Percentiles rank a stretch among this genome's conserved stretches.
phyloP scores from a whole-genome alignment of 2,888 invertebrate species.

The Eudiplozoon nipponicum region DNA sequence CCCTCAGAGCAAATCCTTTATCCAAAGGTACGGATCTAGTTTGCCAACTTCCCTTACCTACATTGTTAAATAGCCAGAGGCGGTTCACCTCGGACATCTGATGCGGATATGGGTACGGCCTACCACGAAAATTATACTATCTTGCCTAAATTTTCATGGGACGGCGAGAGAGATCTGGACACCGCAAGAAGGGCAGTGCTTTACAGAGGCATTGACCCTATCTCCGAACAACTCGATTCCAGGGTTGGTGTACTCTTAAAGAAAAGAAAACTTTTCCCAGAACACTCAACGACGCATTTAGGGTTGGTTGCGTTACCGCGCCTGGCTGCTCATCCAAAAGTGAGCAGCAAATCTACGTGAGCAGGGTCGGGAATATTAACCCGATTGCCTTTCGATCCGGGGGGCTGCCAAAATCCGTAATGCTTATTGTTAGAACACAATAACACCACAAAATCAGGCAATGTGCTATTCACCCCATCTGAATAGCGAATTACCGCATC shows the following conservation, averaged over 20 bases:
- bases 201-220: constrained; percentile 22
- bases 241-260: constrained; percentile 27
- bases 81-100: no score
- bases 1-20: no score
- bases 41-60: no score
- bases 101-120: no score
- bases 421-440: no score
- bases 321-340: constrained; percentile 16
- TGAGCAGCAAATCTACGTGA: constrained; percentile 29
- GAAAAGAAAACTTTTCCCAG: constrained; percentile 29
- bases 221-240: constrained; percentile 28
- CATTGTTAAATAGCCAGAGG: no score
- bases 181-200: constrained; percentile 16
- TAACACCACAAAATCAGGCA: no score
- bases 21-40: no score
- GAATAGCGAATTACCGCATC: constrained; percentile 21
- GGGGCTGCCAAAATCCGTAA: no score
- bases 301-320: constrained; percentile 21
- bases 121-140: constrained; percentile 27
- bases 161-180: constrained; percentile 22
- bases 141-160: constrained; percentile 29
- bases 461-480: no score
- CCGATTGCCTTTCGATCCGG: constrained; percentile 23
- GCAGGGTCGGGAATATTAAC: constrained; percentile 31
- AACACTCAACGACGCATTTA: constrained; percentile 24